A percentile compares a stretch with the other conserved stretches of the same genome.
Conservation (phyloP, 2,113 vertebrate species). For the Phasianus colchicus region DNA sequence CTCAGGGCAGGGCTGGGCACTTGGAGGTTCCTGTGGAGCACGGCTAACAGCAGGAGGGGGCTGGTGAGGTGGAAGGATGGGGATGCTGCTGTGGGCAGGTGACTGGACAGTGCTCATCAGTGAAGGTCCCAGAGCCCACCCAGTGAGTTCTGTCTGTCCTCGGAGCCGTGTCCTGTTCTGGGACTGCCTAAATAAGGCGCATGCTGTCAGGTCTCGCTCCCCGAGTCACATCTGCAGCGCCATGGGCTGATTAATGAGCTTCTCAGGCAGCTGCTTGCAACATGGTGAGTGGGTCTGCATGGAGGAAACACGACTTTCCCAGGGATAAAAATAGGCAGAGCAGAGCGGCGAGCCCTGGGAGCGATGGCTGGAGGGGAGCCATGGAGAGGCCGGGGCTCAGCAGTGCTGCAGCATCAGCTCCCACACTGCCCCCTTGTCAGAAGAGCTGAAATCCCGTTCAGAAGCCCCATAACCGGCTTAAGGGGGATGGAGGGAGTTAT, state of each 20-base stretch:
- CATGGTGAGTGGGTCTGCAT: slow-evolving; percentile 27
- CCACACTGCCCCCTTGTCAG: not conserved
- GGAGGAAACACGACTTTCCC: slow-evolving; percentile 55
- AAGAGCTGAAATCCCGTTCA: slow-evolving; percentile 18
- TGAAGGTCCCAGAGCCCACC: not conserved
- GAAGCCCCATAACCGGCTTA: slow-evolving; percentile 69
- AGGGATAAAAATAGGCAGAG: slow-evolving; percentile 70
- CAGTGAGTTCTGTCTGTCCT: not conserved
- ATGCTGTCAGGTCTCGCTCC: not conserved
- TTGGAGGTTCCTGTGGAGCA: not conserved
- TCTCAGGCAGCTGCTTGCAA: not conserved
- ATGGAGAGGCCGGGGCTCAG: not conserved
- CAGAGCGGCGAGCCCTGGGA: not conserved
- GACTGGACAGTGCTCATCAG: not conserved
- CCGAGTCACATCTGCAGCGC: not conserved
- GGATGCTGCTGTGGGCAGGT: not conserved
- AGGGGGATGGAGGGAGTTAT: slow-evolving; percentile 65
- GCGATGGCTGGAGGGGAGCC: fast-evolving
- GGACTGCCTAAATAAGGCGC: slow-evolving; percentile 42
- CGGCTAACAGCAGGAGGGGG: fast-evolving
- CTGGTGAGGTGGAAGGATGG: not conserved
- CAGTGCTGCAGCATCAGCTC: fast-evolving
- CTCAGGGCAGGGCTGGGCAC: not conserved
- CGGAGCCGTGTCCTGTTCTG: not conserved
- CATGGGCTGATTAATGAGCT: slow-evolving; percentile 47